Evolutionary conservation across 2,797 vertebrate species (phyloP).

Genomic region (Brachyrhaphis roseni): DNA sequence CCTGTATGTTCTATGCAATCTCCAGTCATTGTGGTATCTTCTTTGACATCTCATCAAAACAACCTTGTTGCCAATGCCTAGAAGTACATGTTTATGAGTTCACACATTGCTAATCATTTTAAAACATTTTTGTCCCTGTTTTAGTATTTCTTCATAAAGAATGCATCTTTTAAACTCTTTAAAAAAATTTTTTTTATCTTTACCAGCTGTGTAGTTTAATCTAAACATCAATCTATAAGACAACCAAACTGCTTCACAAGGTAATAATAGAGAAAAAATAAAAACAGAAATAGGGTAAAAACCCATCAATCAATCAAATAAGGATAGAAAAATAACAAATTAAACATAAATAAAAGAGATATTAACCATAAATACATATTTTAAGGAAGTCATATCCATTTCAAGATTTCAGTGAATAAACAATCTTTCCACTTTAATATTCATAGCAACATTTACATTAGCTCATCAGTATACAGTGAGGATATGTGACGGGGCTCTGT

Average conservation of each 20-base stretch:
- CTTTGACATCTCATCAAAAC: background rate
- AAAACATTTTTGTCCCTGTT: background rate
- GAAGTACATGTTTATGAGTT: background rate
- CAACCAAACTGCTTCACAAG: background rate
- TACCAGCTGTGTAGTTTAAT: background rate
- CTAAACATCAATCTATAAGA: background rate
- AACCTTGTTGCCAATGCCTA: background rate
- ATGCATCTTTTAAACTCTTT: background rate
- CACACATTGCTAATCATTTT: background rate
- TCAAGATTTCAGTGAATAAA: constrained; percentile 15
- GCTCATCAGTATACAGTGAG: constrained; percentile 49
- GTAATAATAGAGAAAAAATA: background rate
- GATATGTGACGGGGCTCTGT: constrained; percentile 22
- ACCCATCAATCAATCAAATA: background rate
- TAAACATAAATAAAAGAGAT: background rate
- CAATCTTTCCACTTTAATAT: constrained; percentile 28
- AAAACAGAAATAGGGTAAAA: background rate
- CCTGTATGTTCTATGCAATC: background rate
- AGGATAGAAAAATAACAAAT: background rate
- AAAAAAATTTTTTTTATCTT: background rate
- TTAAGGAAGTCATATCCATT: background rate
- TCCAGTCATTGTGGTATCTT: background rate
- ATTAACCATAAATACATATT: background rate
- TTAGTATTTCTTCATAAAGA: background rate
- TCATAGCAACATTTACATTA: constrained; percentile 16